A percentile compares a stretch with the other conserved stretches of the same genome.
Conservation (phyloP, 2,113 vertebrate genomes). For the Esox niger region DNA sequence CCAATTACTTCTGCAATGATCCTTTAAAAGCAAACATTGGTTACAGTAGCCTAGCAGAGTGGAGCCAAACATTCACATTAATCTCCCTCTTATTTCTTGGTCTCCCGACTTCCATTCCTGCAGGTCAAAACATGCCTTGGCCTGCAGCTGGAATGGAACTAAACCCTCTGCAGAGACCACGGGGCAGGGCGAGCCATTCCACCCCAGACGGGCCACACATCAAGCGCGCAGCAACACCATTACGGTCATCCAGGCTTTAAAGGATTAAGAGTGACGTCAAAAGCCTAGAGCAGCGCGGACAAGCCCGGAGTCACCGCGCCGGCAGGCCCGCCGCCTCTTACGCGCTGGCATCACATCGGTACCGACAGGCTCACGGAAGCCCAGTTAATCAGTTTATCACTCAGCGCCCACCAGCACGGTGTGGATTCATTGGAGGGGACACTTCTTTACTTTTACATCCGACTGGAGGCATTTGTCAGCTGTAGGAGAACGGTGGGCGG, state of each 20-base stretch:
- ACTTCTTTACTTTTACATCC: too few species aligned
- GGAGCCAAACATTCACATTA: not conserved
- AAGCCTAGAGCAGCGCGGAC: slow-evolving; percentile 4
- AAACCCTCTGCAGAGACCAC: not conserved
- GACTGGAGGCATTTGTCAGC: not conserved
- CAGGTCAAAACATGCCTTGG: slow-evolving; percentile 18
- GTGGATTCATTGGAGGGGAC: too few species aligned
- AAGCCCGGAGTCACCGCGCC: not conserved
- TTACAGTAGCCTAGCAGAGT: too few species aligned
- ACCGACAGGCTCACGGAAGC: not conserved
- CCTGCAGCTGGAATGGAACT: not conserved
- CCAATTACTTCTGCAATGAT: too few species aligned
- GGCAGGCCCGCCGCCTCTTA: not conserved
- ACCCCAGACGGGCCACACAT: not conserved
- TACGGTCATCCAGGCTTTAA: slow-evolving; percentile 16
- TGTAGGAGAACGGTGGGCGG: not conserved
- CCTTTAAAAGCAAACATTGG: too few species aligned
- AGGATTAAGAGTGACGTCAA: slow-evolving; percentile 19
- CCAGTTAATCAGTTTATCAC: too few species aligned
- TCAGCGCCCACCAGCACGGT: not conserved
- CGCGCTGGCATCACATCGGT: not conserved
- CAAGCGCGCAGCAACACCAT: not conserved
- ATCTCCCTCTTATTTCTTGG: not conserved
- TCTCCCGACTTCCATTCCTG: not conserved
- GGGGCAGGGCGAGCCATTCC: slow-evolving; percentile 14